These are phyloP conservation scores for Bombyx mori DNA, from an alignment of 1,140 invertebrate genomes.

Conservation along the genomic window DNA sequence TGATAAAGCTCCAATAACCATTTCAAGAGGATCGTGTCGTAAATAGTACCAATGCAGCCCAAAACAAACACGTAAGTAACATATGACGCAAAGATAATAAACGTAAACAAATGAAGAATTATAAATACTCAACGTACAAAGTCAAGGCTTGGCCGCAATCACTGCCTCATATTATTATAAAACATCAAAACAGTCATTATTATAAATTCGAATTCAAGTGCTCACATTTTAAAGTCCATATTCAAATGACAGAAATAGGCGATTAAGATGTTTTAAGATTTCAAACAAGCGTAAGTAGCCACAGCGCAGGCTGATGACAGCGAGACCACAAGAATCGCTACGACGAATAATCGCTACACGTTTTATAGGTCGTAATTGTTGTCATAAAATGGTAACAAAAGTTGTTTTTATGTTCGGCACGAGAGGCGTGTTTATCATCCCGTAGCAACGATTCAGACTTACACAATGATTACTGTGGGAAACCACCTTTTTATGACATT, in stretches of 20 bases:
- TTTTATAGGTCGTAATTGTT: conserved; percentile 70
- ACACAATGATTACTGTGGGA: conserved; percentile 52
- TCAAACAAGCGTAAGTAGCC: conserved; percentile 24
- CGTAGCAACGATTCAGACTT: conserved; percentile 47
- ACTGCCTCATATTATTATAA: conserved; percentile 5
- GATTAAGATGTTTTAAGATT: not conserved
- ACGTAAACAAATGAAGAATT: conserved; percentile 38
- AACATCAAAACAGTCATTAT: not conserved
- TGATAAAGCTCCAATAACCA: too few relatives aligned
- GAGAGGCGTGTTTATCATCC: conserved; percentile 62
- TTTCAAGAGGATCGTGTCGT: too few relatives aligned
- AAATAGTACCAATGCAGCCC: not conserved
- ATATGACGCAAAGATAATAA: conserved; percentile 23
- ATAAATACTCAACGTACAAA: conserved; percentile 49
- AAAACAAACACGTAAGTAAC: conserved; percentile 1
- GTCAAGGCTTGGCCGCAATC: conserved; percentile 38
- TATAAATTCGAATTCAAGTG: not conserved
- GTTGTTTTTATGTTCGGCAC: conserved; percentile 65
- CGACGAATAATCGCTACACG: conserved; percentile 59
- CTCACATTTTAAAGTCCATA: conserved; percentile 1
- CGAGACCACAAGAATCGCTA: conserved; percentile 58
- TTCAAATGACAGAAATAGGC: conserved; percentile 1
- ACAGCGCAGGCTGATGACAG: conserved; percentile 46
- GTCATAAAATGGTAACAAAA: conserved; percentile 69
- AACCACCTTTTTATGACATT: conserved; percentile 48